A percentile compares a stretch with the other conserved stretches of the same genome.
These are phyloP conservation scores for Callyntrura guangdongensis DNA, from an alignment of 2,888 invertebrate genomes.

Conservation along the genomic window DNA sequence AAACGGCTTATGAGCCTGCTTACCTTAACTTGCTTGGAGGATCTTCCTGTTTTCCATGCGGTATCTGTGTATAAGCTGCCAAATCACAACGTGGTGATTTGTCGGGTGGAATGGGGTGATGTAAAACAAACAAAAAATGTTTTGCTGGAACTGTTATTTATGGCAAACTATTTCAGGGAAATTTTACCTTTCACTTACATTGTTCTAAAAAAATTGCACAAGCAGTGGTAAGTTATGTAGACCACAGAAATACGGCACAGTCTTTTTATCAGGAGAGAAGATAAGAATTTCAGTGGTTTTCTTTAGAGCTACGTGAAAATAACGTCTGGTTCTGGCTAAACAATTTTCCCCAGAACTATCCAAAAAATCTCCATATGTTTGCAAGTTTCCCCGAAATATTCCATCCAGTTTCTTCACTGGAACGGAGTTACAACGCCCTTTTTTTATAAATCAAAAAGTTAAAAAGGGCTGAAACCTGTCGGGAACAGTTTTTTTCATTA, in stretches of 20 bases:
- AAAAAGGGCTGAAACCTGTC: slow-evolving; percentile 67
- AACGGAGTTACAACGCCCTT: slow-evolving; percentile 52
- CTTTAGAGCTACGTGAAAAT: too few species aligned
- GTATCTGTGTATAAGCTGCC: not conserved
- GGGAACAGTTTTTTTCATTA: slow-evolving; percentile 37
- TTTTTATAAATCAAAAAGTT: slow-evolving; percentile 70
- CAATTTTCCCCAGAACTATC: not conserved
- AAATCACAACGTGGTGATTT: not conserved
- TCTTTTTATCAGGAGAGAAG: not conserved
- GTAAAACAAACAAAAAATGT: not conserved
- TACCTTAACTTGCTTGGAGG: slow-evolving; percentile 15
- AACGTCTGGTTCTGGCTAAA: too few species aligned
- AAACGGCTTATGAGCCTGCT: not conserved
- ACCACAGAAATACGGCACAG: not conserved
- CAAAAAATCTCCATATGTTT: not conserved
- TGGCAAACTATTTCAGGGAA: not conserved
- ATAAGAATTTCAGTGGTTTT: too few species aligned
- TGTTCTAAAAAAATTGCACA: slow-evolving; percentile 14
- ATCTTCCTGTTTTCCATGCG: slow-evolving; percentile 38
- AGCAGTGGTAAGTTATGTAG: not conserved
- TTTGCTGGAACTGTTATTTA: not conserved
- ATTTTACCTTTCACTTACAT: slow-evolving; percentile 17
- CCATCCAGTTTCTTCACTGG: not conserved
- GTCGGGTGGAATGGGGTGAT: slow-evolving; percentile 2
- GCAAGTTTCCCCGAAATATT: not conserved